Evolutionary conservation across 2,888 invertebrate genomes (phyloP).

Genomic region (Alsophila aescularia): DNA sequence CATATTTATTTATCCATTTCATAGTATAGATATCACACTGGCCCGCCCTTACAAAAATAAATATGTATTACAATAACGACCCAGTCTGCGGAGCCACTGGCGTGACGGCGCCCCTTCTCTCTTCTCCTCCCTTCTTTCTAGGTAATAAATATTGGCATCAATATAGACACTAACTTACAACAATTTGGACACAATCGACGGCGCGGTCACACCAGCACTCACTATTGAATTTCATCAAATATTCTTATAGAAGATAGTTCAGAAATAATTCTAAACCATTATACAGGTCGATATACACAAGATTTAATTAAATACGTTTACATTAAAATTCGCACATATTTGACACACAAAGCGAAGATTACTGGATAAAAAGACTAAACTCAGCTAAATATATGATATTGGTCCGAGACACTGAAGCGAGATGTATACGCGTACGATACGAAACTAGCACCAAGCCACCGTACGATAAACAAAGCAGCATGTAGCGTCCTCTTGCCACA

Average conservation of each 20-base stretch:
- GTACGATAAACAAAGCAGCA: conserved; percentile 70
- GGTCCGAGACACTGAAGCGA: conserved; percentile 84
- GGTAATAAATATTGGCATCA: conserved; percentile 74
- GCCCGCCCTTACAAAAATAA: conserved; percentile 85
- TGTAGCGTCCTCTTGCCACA: conserved; percentile 30
- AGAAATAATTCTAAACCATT: conserved; percentile 81
- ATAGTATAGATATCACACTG: conserved; percentile 85
- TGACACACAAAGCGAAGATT: conserved; percentile 84
- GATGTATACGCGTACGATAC: conserved; percentile 69
- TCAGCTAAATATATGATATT: conserved; percentile 73
- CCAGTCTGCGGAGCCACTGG: conserved; percentile 67
- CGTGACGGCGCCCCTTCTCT: conserved; percentile 59
- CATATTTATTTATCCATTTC: conserved; percentile 84
- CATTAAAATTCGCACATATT: conserved; percentile 82
- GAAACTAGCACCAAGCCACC: conserved; percentile 82
- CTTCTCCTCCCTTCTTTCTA: conserved; percentile 33
- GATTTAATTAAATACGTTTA: conserved; percentile 76
- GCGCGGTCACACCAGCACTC: conserved; percentile 67
- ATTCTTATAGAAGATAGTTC: conserved; percentile 76
- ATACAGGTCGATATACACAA: conserved; percentile 83
- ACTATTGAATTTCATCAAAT: conserved; percentile 69
- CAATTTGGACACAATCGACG: conserved; percentile 74
- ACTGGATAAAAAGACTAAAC: conserved; percentile 73
- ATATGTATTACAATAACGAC: conserved; percentile 82
- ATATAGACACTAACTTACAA: conserved; percentile 71